phyloP scores from a whole-genome alignment of 2,888 invertebrate genomes.

The Ditula angustiorana region DNA sequence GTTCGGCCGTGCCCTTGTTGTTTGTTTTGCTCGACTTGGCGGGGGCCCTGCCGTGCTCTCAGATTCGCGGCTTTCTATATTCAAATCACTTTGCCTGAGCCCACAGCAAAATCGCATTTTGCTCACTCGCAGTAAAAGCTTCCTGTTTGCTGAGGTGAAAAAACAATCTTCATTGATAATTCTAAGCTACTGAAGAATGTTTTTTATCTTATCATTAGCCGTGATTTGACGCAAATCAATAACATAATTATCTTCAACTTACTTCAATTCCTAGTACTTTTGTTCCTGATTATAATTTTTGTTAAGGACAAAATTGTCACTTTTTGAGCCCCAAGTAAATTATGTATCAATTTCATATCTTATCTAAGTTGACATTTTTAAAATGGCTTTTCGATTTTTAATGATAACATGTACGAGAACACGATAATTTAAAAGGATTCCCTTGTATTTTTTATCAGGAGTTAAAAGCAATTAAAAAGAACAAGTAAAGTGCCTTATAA shows the following conservation, averaged over 20 bases:
- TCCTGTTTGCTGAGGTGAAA: too few species aligned
- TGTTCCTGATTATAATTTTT: conserved; percentile 3
- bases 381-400: not conserved
- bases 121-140: too few species aligned
- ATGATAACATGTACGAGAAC: not conserved
- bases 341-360: not conserved
- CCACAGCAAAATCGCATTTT: too few species aligned
- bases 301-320: not conserved
- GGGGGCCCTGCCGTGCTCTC: too few species aligned
- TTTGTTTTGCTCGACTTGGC: too few species aligned
- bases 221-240: conserved; percentile 12
- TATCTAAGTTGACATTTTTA: not conserved
- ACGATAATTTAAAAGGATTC: conserved; percentile 1
- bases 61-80: too few species aligned
- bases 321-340: too few species aligned
- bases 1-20: too few species aligned
- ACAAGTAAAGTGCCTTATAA: too few species aligned
- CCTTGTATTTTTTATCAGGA: too few species aligned
- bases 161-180: not conserved
- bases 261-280: conserved; percentile 9
- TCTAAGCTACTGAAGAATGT: not conserved
- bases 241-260: not conserved
- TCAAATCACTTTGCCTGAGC: too few species aligned
- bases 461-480: too few species aligned
- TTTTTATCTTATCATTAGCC: not conserved